Base-by-base conservation (phyloP, 2,888 invertebrate species). In the Deilephila porcellus region DNA sequence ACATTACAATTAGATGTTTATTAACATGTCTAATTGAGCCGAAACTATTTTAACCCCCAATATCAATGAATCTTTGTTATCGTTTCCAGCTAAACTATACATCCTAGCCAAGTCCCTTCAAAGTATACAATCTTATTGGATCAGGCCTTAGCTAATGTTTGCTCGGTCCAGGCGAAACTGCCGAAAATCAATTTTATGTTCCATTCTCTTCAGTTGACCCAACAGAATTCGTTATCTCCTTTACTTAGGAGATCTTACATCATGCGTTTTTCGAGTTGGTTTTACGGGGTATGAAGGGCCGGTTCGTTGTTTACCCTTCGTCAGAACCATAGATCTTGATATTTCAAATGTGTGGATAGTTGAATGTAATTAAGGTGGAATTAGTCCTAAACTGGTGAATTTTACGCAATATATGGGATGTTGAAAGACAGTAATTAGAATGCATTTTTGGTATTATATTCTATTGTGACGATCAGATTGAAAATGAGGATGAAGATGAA, bases 51-150 rank as follows among this genome's bases (percentile, higher is more conserved):
- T 25, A 52, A 34, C 17, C 32, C 5, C 20, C 32, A 20, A 29
- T 70, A 3, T 59, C 17, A 32, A 34, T 20, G 20, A 20, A 34
- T 25, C 4, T 19, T 6, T 11, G 4, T 7, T 56, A 34, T n/a
- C 76, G n/a, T 32, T 74, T 82, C 85, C 74, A 85, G 83, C 60
- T 4, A 4, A 75, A 76, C 73, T 79, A 32, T 84, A 84, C 52
- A 56, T 81, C 84, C 52, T 11, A 7, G 78, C 70, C 73, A 75
- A 81, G 83, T 82, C 86, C 88, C 87, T 87, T 87, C 86, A 85
- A 83, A 86, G 86, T 84, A 88, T 83, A 89, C 87, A 89, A 88
- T 88, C 90, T 89, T 90, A 89, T 90, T 90, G 89, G 88, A 87
- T 88, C 88, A 88, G 88, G 87, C 88, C 86, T 85, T 72, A 80